These are phyloP conservation scores for Notarius lentiginosus DNA, from an alignment of 2,113 vertebrate species.

Conservation along the genomic window DNA sequence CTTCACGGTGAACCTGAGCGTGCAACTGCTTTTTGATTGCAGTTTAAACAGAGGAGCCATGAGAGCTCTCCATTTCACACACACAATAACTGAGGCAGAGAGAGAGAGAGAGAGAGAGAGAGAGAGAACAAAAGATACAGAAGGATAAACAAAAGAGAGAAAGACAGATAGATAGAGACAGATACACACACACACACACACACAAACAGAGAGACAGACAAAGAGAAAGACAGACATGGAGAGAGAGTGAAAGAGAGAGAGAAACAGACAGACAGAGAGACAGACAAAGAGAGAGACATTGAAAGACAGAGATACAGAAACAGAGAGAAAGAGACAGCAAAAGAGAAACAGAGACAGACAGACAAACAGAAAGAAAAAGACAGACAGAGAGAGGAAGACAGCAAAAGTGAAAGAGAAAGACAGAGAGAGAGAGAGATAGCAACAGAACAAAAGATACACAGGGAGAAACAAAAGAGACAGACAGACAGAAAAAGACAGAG, in stretches of 20 bases:
- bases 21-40: constrained; percentile 35
- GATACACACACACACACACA: background rate
- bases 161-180: background rate
- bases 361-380: too few species aligned
- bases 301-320: too few species aligned
- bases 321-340: too few species aligned
- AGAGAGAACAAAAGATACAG: background rate
- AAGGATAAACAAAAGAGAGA: background rate
- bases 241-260: background rate
- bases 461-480: background rate
- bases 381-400: too few species aligned
- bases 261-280: background rate
- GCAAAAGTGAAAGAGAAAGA: too few species aligned
- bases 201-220: background rate
- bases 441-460: too few species aligned
- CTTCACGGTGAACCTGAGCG: background rate
- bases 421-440: background rate
- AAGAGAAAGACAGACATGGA: background rate
- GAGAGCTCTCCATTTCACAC: constrained; percentile 9
- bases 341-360: too few species aligned
- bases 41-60: constrained; percentile 7
- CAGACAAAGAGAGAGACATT: too few species aligned
- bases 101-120: background rate
- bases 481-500: background rate
- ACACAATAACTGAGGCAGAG: background rate